Percentiles rank a stretch among this genome's conserved stretches.
These are phyloP conservation scores for Lepidochitona cinerea DNA, from an alignment of 2,888 invertebrate species.

Conservation along the genomic window DNA sequence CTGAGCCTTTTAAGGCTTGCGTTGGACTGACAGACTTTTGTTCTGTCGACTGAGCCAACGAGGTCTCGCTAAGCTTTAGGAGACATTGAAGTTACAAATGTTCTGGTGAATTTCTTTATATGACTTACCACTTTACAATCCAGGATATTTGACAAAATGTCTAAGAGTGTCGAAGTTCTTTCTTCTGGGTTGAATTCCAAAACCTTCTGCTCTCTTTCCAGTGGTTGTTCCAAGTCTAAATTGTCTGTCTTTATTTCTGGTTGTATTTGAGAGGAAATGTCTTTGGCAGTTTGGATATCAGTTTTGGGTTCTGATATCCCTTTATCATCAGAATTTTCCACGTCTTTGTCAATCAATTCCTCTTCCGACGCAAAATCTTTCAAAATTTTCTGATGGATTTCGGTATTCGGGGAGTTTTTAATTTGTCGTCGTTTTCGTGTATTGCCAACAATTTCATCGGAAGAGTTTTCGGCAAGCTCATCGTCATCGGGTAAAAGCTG, in stretches of 20 bases:
- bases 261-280: neutral
- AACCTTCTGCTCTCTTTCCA: no score
- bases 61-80: no score
- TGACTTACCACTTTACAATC: constrained; percentile 17
- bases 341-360: neutral
- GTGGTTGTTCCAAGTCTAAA: no score
- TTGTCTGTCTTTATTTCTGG: neutral
- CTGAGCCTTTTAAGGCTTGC: no score
- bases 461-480: neutral
- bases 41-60: no score
- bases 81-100: no score
- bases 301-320: no score
- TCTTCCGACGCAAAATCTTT: neutral
- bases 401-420: neutral
- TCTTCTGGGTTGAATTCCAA: constrained; percentile 4
- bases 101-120: neutral
- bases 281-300: neutral
- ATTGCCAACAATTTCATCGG: neutral
- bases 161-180: constrained; percentile 7
- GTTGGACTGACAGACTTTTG: no score
- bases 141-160: constrained; percentile 17
- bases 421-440: neutral
- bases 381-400: neutral
- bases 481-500: neutral
- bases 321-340: no score